A percentile compares a stretch with the other conserved stretches of the same genome.
Evolutionary conservation across 2,888 invertebrate species (phyloP).

Genomic region (Dexiosoma caninum): DNA sequence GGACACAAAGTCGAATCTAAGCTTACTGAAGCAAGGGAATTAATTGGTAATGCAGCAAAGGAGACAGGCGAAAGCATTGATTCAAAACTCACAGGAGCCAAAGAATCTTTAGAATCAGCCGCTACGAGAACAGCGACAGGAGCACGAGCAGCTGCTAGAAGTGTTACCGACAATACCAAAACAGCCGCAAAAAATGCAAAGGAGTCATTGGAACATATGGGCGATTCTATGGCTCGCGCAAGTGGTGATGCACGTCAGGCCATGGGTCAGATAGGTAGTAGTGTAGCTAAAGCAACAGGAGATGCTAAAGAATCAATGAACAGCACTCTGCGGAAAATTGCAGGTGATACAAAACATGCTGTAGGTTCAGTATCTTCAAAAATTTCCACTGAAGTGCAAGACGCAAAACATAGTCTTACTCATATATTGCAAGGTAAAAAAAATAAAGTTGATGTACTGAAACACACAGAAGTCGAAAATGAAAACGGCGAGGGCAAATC

Average conservation of each 20-base stretch:
- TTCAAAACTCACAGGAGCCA: conserved; percentile 44
- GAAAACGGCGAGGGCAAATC: conserved; percentile 56
- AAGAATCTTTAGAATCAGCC: conserved; percentile 33
- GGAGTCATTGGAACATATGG: conserved; percentile 49
- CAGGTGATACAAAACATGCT: conserved; percentile 62
- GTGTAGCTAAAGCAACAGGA: conserved; percentile 61
- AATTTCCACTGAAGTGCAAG: conserved; percentile 70
- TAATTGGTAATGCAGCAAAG: conserved; percentile 34
- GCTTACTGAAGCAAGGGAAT: conserved; percentile 31
- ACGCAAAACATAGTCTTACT: conserved; percentile 71
- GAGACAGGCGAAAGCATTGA: conserved; percentile 45
- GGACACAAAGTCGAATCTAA: conserved; percentile 43
- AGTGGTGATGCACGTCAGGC: conserved; percentile 52
- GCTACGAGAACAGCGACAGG: conserved; percentile 49
- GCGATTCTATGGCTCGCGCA: conserved; percentile 28
- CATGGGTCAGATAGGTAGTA: conserved; percentile 62
- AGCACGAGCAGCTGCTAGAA: conserved; percentile 65
- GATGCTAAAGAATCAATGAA: conserved; percentile 67
- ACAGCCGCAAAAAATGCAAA: conserved; percentile 48
- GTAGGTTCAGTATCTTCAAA: conserved; percentile 66
- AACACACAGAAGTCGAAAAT: conserved; percentile 40
- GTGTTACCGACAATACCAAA: conserved; percentile 59
- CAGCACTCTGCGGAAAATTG: conserved; percentile 68
- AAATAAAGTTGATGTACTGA: conserved; percentile 65
- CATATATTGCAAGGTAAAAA: conserved; percentile 72